Evolutionary conservation across 2,113 vertebrate genomes (phyloP).

Genomic region (Grus americana): DNA sequence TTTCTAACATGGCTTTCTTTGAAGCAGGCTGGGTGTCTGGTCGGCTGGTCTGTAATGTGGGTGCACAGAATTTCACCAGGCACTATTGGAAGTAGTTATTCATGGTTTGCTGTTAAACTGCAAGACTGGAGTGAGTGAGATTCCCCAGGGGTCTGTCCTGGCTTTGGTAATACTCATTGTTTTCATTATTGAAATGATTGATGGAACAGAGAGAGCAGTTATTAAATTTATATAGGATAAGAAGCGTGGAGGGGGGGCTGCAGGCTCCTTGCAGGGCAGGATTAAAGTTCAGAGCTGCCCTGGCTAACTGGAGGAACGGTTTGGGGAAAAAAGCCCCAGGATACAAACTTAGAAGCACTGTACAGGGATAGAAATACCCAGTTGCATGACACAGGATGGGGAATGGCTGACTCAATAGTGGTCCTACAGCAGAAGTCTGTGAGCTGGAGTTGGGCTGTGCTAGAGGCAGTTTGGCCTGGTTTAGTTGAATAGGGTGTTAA

Average conservation of each 20-base stretch:
- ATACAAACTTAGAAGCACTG: neutral
- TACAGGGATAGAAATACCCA: neutral
- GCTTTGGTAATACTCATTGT: slow-evolving; percentile 24
- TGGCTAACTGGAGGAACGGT: neutral
- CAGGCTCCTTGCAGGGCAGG: neutral
- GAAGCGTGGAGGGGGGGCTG: neutral
- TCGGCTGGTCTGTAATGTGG: neutral
- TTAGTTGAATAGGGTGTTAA: slow-evolving; percentile 4
- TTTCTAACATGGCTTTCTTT: neutral
- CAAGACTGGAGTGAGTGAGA: neutral
- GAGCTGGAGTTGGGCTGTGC: neutral
- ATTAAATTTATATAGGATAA: neutral
- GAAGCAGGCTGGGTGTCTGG: neutral
- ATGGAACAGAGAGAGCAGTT: neutral
- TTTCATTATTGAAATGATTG: slow-evolving; percentile 37
- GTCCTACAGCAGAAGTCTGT: neutral
- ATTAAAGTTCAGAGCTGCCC: neutral
- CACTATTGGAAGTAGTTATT: neutral
- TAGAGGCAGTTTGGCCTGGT: neutral
- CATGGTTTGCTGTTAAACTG: slow-evolving; percentile 21
- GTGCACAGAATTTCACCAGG: neutral
- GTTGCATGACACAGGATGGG: neutral
- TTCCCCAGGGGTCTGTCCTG: slow-evolving; percentile 2
- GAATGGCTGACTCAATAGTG: neutral
- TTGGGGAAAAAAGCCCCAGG: neutral